Conservation (phyloP, 2,888 invertebrate genomes). For the Cryptus armator region DNA sequence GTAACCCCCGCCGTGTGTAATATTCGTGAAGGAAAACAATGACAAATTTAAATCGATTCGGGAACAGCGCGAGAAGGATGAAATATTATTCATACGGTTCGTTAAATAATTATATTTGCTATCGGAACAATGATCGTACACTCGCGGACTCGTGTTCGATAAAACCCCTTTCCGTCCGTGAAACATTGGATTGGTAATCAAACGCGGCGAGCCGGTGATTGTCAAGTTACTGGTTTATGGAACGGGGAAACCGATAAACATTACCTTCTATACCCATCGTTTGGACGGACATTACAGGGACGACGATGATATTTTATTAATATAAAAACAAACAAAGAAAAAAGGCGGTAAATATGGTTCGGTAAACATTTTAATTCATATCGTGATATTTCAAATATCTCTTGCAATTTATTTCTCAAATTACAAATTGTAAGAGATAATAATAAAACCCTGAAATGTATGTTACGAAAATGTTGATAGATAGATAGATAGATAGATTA, state of each 20-base stretch:
- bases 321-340: not conserved
- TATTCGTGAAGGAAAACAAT: conserved; percentile 27
- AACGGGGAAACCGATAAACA: conserved; percentile 24
- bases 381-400: not conserved
- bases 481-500: not conserved
- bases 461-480: not conserved
- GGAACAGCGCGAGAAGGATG: conserved; percentile 1
- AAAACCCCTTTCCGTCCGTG: conserved; percentile 13
- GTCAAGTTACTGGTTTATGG: conserved; percentile 1
- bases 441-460: not conserved
- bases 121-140: conserved; percentile 18
- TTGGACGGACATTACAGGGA: not conserved
- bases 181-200: conserved; percentile 36
- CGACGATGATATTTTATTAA: not conserved
- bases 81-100: conserved; percentile 47
- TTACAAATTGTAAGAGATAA: not conserved
- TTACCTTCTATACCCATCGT: conserved; percentile 13
- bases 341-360: not conserved
- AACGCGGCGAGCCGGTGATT: conserved; percentile 33
- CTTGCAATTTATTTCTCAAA: not conserved
- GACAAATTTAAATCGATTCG: conserved; percentile 29
- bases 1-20: not conserved
- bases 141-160: conserved; percentile 1
- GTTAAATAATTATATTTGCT: conserved; percentile 55
- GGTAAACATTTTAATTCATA: not conserved